These are phyloP conservation scores for Salvator merianae DNA, from an alignment of 2,113 vertebrate genomes.

Conservation along the genomic window DNA sequence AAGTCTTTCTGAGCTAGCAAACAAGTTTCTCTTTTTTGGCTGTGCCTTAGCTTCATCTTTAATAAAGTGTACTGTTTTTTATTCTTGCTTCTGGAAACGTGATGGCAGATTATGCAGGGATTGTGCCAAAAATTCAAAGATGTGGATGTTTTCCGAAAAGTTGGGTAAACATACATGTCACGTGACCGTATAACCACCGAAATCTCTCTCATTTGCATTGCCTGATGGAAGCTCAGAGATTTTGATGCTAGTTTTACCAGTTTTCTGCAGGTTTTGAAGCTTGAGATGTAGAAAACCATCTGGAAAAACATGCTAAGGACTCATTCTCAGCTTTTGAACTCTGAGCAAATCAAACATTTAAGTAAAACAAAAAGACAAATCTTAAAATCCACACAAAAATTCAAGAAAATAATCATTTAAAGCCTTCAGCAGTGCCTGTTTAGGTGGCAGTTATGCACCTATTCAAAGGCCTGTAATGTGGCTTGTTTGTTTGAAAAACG, in stretches of 20 bases:
- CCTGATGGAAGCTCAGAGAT: background rate
- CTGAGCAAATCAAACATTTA: no score
- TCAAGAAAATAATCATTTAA: background rate
- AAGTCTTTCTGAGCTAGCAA: background rate
- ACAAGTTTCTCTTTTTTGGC: background rate
- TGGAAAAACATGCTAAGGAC: background rate
- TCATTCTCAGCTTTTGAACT: background rate
- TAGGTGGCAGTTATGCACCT: background rate
- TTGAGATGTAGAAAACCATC: background rate
- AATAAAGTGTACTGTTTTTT: conserved; percentile 14
- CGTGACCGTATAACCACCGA: background rate
- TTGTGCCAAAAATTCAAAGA: background rate
- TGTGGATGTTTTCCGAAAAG: background rate
- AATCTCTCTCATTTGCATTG: background rate
- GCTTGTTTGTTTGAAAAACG: no score
- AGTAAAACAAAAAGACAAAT: no score
- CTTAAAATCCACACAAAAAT: background rate
- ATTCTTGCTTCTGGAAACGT: background rate
- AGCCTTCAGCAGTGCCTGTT: background rate
- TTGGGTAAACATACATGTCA: background rate
- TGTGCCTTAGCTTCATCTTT: background rate
- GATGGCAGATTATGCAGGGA: background rate
- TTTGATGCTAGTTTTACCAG: background rate
- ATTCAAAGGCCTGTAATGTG: no score
- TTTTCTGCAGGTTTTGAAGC: background rate